A percentile compares a stretch with the other conserved stretches of the same genome.
phyloP scores from a whole-genome alignment of 2,797 vertebrate genomes.

The Pelobates cultripes region DNA sequence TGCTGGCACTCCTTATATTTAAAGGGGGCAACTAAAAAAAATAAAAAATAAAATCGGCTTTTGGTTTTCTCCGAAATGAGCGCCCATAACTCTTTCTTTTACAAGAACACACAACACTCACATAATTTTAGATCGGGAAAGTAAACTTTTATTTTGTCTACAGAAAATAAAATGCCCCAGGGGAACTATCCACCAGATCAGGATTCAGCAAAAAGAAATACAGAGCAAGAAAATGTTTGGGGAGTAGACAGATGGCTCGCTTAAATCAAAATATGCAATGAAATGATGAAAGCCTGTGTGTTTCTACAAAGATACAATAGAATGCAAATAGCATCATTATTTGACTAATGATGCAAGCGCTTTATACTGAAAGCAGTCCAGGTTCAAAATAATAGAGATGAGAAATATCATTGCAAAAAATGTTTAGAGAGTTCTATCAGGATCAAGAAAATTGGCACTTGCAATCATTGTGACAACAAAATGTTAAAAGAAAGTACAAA shows the following conservation, averaged over 20 bases:
- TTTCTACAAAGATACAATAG: constrained; percentile 64
- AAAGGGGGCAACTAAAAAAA: neutral
- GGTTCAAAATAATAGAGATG: neutral
- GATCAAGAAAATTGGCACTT: neutral
- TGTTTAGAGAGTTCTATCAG: neutral
- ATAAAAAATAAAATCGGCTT: neutral
- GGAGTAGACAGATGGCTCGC: constrained; percentile 66
- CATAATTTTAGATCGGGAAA: neutral
- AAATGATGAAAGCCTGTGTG: constrained; percentile 52
- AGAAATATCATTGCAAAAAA: neutral
- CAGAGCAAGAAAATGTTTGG: constrained; percentile 47
- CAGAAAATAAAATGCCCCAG: constrained; percentile 18
- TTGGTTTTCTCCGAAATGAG: neutral
- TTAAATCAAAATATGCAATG: constrained; percentile 65
- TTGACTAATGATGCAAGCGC: constrained; percentile 62
- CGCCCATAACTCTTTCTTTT: neutral
- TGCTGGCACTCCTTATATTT: neutral
- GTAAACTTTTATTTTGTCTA: neutral
- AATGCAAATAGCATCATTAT: constrained; percentile 61
- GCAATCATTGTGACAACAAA: neutral
- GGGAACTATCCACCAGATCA: constrained; percentile 51
- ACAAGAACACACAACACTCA: neutral
- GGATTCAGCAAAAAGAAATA: constrained; percentile 58
- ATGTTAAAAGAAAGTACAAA: neutral
- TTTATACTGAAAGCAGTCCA: neutral